phyloP scores from a whole-genome alignment of 1,140 invertebrate species.

The Ceratina japonica region DNA sequence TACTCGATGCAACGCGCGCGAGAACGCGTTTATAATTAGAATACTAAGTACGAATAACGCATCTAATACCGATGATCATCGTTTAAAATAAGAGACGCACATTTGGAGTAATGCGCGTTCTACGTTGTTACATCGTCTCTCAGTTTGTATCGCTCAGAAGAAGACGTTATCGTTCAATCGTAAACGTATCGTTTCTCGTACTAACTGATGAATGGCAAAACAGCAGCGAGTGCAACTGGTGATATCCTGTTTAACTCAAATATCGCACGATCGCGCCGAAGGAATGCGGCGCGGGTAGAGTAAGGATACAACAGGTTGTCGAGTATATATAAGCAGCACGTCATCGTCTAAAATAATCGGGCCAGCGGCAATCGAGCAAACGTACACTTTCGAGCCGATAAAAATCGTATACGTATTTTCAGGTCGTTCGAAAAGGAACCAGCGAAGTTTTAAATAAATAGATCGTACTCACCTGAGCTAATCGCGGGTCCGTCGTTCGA shows the following conservation, averaged over 20 bases:
- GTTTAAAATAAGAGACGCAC: too few species aligned
- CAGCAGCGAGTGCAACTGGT: background rate
- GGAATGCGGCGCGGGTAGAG: conserved; percentile 56
- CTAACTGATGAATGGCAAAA: background rate
- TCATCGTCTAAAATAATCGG: conserved; percentile 73
- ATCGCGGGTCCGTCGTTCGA: conserved; percentile 74
- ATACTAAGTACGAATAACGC: too few species aligned
- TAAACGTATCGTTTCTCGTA: background rate
- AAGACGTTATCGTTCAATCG: background rate
- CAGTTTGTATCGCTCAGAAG: background rate
- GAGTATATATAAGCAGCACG: conserved; percentile 58
- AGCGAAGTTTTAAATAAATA: background rate
- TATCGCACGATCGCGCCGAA: conserved; percentile 28
- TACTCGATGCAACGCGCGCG: too few species aligned
- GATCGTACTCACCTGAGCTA: conserved; percentile 72
- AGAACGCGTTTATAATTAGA: too few species aligned
- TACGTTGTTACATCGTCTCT: background rate
- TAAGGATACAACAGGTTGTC: conserved; percentile 59
- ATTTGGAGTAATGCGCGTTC: background rate
- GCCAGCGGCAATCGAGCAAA: conserved; percentile 59
- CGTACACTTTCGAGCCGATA: conserved; percentile 43
- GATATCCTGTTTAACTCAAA: conserved; percentile 27
- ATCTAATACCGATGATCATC: too few species aligned
- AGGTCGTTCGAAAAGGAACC: conserved; percentile 29
- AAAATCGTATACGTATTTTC: conserved; percentile 50